Evolutionary conservation across 30 jellyfish, hydroid and myxozoan species (phyloP), one percentile per base, ranked within the genome.

Genomic region (Turritopsis rubra): DNA sequence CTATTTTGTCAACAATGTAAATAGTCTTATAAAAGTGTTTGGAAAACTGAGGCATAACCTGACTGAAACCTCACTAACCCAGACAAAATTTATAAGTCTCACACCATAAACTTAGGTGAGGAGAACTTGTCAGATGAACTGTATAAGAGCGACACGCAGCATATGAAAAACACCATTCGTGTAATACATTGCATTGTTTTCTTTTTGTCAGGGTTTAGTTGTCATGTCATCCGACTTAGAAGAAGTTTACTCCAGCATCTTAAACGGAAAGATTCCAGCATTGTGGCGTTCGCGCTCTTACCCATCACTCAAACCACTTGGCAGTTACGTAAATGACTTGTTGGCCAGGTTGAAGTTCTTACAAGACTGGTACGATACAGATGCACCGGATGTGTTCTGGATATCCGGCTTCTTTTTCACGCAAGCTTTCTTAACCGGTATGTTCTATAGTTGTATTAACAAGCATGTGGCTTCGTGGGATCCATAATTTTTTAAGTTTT

Each of bases 351-450:
- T 90, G 75, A 83, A 81, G 79, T 90, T 90, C 82, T 80, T 90
- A 26, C 95, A 86, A 65, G 95, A 83, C 27, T 90, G 97, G 97
- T 90, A 82, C 28, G 95, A 90, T 31, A 75, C 54, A 52, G 97
- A 92, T 28, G 91, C 95, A 16, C 97, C 97, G 20, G 77, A 21
- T n/a, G 85, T 83, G 29, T 90, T 85, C 86, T 90, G 97, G 97
- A 71, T 90, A 7, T 87, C 97, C 60, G 97, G 97, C 66, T 90
- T 90, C 76, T 90, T 90, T 91, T 90, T 90, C 83, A 90, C 97
- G 16, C 97, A 90, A 70, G 97, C 97, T 21, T 90, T 90, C 75
- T 81, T 90, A 25, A 90, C 97, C 21, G 97, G 97, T 90, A 86
- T 28, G 94, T 24, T 76, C 16, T 3, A 68, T 26, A 22, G n/a